A percentile compares a stretch with the other conserved stretches of the same genome.
These are phyloP conservation scores for Gorsachius goisagi DNA, from an alignment of 2,113 vertebrate genomes.

Conservation along the genomic window DNA sequence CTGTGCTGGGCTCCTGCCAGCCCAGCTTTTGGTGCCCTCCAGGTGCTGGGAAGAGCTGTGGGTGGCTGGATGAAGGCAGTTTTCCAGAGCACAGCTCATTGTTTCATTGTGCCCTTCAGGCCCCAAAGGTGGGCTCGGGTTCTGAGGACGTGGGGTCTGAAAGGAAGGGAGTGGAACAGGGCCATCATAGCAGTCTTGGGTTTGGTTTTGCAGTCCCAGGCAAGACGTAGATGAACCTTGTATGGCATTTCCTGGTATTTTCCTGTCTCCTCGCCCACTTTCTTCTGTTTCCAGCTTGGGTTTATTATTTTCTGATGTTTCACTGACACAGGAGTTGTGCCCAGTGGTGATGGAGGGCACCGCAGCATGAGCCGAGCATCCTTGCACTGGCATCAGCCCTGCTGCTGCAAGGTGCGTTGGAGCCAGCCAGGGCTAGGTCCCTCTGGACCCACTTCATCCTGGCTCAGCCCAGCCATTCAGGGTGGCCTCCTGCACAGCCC, in stretches of 20 bases:
- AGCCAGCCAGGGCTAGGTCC: fast-evolving
- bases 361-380: neutral
- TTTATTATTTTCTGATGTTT: neutral
- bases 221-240: neutral
- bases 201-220: neutral
- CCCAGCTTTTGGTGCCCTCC: neutral
- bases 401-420: fast-evolving
- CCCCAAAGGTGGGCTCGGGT: neutral
- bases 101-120: conserved; percentile 46
- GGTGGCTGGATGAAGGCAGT: neutral
- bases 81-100: conserved; percentile 51
- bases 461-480: fast-evolving
- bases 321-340: neutral
- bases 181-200: neutral
- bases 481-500: neutral
- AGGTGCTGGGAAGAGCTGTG: conserved; percentile 36
- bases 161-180: neutral
- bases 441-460: neutral
- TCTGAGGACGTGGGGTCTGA: neutral
- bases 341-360: neutral
- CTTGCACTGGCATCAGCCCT: neutral
- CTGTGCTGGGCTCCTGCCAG: neutral
- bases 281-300: neutral
- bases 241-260: neutral
- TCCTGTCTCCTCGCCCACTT: fast-evolving